Evolutionary conservation across 1,140 invertebrate genomes (phyloP).

Genomic region (Drosophila pectinifera): DNA sequence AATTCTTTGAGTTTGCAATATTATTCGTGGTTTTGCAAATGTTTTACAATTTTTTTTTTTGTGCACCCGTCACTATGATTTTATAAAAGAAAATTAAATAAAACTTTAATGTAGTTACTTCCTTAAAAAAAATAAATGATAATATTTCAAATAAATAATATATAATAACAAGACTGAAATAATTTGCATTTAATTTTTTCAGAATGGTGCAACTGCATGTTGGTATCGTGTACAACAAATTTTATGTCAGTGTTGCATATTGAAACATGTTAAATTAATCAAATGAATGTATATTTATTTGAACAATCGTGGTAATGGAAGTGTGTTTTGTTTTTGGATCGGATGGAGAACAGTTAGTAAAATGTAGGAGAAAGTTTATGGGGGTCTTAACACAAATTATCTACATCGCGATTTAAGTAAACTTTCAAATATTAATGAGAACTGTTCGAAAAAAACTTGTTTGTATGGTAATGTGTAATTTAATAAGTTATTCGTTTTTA

Average conservation of each 20-base stretch:
- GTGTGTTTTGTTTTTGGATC: no score
- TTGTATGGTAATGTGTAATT: slow-evolving; percentile 4
- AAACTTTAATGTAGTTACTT: not conserved
- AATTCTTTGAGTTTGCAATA: not conserved
- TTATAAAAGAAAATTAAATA: not conserved
- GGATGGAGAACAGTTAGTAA: no score
- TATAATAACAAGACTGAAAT: not conserved
- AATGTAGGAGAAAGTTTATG: not conserved
- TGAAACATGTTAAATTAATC: no score
- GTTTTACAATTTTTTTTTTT: not conserved
- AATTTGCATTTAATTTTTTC: no score
- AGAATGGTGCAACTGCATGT: no score
- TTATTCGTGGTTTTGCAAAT: not conserved
- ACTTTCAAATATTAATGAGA: not conserved
- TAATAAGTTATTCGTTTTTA: not conserved
- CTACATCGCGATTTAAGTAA: not conserved
- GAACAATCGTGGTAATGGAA: no score
- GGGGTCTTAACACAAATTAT: not conserved
- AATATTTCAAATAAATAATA: not conserved
- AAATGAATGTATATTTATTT: no score
- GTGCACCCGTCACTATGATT: not conserved
- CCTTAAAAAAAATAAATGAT: no score
- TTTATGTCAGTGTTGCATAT: no score
- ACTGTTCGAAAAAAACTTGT: not conserved
- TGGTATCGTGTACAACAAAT: no score